These are phyloP conservation scores for Malurus leucopterus DNA, from an alignment of 2,797 vertebrate species.

Conservation along the genomic window DNA sequence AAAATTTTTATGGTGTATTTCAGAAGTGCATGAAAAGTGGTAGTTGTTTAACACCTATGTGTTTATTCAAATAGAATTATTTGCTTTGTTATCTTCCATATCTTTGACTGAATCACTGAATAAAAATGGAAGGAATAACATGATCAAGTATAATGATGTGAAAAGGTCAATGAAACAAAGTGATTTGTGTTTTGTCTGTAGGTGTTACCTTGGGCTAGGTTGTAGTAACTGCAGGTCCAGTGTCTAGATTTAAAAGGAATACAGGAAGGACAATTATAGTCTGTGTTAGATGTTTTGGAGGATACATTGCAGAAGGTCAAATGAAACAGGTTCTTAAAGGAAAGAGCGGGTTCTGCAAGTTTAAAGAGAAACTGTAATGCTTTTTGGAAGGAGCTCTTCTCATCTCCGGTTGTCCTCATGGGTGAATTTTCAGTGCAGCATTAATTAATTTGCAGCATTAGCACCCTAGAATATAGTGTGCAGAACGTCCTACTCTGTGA, in stretches of 20 bases:
- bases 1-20: background rate
- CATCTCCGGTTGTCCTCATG: background rate
- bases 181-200: background rate
- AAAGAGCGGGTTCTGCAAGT: background rate
- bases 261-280: background rate
- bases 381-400: background rate
- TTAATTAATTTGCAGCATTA: background rate
- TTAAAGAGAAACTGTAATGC: background rate
- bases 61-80: background rate
- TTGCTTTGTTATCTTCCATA: background rate
- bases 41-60: background rate
- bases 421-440: background rate
- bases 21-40: background rate
- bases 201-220: background rate
- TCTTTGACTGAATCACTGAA: background rate
- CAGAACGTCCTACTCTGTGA: background rate
- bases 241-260: background rate
- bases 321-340: background rate
- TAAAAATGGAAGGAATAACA: background rate
- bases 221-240: background rate
- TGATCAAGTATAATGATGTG: background rate
- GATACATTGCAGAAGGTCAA: background rate
- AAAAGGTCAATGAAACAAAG: background rate
- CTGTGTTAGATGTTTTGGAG: background rate
- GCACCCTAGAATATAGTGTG: background rate